Evolutionary conservation across 2,113 vertebrate genomes (phyloP).

Genomic region (Erinaceus europaeus): DNA sequence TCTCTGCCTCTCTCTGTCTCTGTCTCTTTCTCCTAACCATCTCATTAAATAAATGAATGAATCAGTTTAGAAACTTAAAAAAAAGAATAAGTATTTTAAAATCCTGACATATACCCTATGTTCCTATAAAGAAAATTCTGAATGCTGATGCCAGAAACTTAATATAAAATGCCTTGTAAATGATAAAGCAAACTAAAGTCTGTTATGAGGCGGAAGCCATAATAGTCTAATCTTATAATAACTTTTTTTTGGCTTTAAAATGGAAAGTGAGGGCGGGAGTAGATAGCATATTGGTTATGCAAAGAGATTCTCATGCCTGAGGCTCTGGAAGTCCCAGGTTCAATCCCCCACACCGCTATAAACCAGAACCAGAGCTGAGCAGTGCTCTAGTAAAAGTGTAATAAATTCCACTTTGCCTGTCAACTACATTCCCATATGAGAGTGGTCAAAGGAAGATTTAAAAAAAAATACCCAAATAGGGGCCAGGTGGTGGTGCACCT

Average conservation of each 20-base stretch:
- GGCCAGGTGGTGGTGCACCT: too few species aligned
- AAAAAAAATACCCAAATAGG: rapidly evolving
- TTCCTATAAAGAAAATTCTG: neutral
- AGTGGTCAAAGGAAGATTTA: neutral
- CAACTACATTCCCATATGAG: neutral
- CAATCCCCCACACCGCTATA: too few species aligned
- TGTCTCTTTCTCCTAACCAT: too few species aligned
- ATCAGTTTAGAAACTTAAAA: too few species aligned
- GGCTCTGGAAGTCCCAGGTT: too few species aligned
- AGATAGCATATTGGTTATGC: too few species aligned
- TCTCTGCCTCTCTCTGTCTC: too few species aligned
- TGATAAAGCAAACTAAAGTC: neutral
- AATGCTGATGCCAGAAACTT: neutral
- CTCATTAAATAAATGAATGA: too few species aligned
- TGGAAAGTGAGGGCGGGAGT: neutral
- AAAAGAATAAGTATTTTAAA: neutral
- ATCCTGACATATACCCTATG: neutral
- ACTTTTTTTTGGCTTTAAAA: neutral
- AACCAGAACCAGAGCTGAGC: too few species aligned
- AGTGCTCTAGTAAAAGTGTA: too few species aligned
- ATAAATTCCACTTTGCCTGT: neutral
- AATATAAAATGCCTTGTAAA: slow-evolving; percentile 4
- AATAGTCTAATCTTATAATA: neutral
- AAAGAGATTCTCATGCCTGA: too few species aligned
- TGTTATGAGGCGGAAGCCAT: neutral